A percentile compares a stretch with the other conserved stretches of the same genome.
Conservation (phyloP, 2,113 vertebrate genomes). For the Naja naja region DNA sequence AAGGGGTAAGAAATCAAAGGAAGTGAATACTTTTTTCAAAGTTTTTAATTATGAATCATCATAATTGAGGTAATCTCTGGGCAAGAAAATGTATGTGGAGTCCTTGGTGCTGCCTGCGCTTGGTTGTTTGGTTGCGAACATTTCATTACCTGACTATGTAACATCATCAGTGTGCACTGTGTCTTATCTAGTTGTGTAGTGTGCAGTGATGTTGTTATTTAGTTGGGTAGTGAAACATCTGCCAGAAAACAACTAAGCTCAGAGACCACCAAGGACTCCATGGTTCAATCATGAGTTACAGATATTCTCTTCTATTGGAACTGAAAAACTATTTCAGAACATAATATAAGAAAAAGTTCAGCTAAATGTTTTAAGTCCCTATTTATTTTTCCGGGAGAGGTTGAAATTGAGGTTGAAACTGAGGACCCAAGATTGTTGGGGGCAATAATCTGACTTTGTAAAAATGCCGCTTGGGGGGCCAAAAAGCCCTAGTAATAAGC, state of each 20-base stretch:
- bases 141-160: not conserved
- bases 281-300: not conserved
- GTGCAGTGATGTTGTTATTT: not conserved
- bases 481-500: too few relatives aligned
- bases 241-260: not conserved
- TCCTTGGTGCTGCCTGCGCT: not conserved
- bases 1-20: constrained; percentile 31
- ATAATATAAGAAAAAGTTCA: not conserved
- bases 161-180: not conserved
- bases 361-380: not conserved
- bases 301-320: not conserved
- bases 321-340: constrained; percentile 28
- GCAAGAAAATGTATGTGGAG: not conserved
- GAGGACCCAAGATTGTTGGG: too few relatives aligned
- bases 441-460: too few relatives aligned
- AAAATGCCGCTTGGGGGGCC: too few relatives aligned
- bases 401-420: too few relatives aligned
- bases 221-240: not conserved
- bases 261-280: not conserved
- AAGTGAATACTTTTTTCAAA: not conserved
- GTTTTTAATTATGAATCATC: not conserved
- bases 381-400: not conserved
- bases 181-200: not conserved
- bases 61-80: not conserved
- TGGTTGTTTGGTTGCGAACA: not conserved